phyloP scores from a whole-genome alignment of 2,888 invertebrate genomes.

The Adineta ricciae region DNA sequence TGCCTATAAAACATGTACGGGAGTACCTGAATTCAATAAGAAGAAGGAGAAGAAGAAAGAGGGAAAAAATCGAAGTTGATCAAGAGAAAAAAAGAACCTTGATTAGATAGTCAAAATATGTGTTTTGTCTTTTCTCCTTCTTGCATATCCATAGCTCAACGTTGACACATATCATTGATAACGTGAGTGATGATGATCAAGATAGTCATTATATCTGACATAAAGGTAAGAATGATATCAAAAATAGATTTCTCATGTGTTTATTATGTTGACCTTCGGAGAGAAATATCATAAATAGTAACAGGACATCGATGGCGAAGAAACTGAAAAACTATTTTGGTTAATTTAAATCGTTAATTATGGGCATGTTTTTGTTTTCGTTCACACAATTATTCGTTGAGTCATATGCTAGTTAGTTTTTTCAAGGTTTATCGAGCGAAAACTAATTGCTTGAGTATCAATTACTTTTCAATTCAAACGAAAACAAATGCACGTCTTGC shows the following conservation, averaged over 20 bases:
- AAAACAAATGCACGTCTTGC: neutral
- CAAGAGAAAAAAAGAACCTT: neutral
- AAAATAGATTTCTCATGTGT: neutral
- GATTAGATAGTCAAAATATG: neutral
- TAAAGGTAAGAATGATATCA: neutral
- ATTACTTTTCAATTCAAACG: neutral
- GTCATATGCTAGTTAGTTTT: neutral
- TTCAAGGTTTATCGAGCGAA: neutral
- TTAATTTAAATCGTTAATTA: neutral
- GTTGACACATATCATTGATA: neutral
- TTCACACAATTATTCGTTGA: neutral
- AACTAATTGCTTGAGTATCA: neutral
- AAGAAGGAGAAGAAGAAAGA: too few relatives aligned
- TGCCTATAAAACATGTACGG: neutral
- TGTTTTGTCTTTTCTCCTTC: too few relatives aligned
- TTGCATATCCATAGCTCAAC: neutral
- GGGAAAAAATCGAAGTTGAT: neutral
- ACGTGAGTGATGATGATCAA: neutral
- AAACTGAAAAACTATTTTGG: neutral
- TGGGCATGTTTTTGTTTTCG: neutral
- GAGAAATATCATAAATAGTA: neutral
- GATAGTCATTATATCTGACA: neutral
- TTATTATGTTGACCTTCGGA: neutral
- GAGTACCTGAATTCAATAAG: neutral
- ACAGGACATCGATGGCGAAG: neutral